Base-by-base conservation (phyloP, 2,888 invertebrate species). In the Thyatira batis region DNA sequence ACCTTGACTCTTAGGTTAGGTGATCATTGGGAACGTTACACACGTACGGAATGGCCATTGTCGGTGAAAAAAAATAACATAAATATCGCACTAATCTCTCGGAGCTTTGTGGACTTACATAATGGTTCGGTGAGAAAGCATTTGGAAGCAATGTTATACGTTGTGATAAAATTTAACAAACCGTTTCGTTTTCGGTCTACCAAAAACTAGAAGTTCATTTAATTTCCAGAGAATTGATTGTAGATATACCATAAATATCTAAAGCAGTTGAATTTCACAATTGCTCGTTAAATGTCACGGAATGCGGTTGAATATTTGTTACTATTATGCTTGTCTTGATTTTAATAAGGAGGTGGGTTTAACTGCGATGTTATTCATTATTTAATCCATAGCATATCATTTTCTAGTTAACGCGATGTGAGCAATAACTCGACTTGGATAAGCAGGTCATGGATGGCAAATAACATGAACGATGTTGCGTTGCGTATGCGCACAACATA, bases 381-480 rank as follows among this genome's bases (percentile, higher is more conserved):
- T 45, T 44, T 11, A 21, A 10, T 20, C 20, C 33, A 0, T 23
- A 23, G 4, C 21, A 11, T 45, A 23, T 11, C 11, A n/a, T 20
- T 45, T 4, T 11, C 10, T 8, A 20, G 21, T 45, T 49, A 49
- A 51, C 25, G 25, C 28, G 25, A 51, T 39, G 54, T 50, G 46
- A 51, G 59, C 49, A 52, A 33, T 51, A 58, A 63, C 55, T 55
- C 23, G 39, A 43, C 23, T 49, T 33, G 54, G 55, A 77, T 75
- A 83, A 80, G 69, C 76, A 72, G 82, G 85, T 85, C 84, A 84
- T 75, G 84, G 80, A 82, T 80, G 71, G 72, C 64, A 74, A 78
- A 81, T 69, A 74, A 74, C 66, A 67, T 65, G 58, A 61, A 65
- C 53, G 55, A 57, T 54, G 55, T 69, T 71, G 61, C 62, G 57